Evolutionary conservation across 2,888 invertebrate genomes (phyloP).

Genomic region (Limnephilus lunatus): DNA sequence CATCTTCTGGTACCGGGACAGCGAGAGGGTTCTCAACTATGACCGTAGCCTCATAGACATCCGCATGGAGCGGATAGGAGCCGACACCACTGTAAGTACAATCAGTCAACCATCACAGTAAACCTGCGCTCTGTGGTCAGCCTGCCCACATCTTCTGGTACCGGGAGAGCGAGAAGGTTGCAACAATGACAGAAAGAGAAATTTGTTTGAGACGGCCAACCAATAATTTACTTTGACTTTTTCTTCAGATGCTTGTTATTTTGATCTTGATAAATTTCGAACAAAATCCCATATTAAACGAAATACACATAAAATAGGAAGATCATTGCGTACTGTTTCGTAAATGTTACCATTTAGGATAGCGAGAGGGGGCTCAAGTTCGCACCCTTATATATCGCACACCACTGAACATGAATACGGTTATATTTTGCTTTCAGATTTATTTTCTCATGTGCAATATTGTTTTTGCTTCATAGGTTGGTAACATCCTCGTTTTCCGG

Average conservation of each 20-base stretch:
- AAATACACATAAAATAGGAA: not conserved
- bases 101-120: conserved; percentile 81
- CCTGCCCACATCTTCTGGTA: conserved; percentile 96
- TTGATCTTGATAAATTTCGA: not conserved
- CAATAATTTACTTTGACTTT: not conserved
- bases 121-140: conserved; percentile 93
- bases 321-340: not conserved
- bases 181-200: conserved; percentile 78
- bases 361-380: not conserved
- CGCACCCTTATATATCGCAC: not conserved
- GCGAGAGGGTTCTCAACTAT: conserved; percentile 86
- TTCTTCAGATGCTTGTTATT: not conserved
- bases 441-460: not conserved
- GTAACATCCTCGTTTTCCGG: not conserved
- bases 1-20: conserved; percentile 96
- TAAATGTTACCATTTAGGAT: not conserved
- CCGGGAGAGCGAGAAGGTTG: conserved; percentile 88
- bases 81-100: conserved; percentile 81
- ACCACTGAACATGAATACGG: not conserved
- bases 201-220: too few species aligned
- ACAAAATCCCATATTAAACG: not conserved
- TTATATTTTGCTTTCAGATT: not conserved
- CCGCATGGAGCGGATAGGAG: conserved; percentile 82
- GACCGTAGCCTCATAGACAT: conserved; percentile 79
- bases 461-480: not conserved